Base-by-base conservation (phyloP, 1,140 invertebrate species). In the Stegodyphus mimosarum region DNA sequence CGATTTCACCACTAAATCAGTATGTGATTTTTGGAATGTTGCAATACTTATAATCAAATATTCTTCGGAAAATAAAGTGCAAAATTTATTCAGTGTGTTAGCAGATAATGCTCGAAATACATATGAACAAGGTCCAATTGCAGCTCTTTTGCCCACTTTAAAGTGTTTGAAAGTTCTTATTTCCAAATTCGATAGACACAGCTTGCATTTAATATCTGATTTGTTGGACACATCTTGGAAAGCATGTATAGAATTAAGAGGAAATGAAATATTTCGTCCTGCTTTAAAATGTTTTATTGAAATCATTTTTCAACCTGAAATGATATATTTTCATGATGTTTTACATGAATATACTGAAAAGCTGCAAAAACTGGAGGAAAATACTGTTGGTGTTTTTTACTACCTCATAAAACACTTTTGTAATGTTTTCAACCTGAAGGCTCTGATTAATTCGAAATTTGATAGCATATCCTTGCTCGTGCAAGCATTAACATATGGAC, bases 401-500 rank as follows among this genome's bases (percentile, higher is more conserved):
- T 63, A 11, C 17, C 63, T 76, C 49, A 76, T 84, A 2, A 76
- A 70, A 48, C 50, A 84, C 6, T 84, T 84, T 49, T 76, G 81
- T 70, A 49, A 5, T 13, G 11, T 51, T 9, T 69, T 76, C 49
- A n/a, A 60, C 15, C 7, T 84, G 48, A 1, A 5, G 6, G 17
- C n/a, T 55, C 70, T 84, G 53, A 49, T 76, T 13, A 13, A 75
- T 15, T 53, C 66, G 3, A 33, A 70, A 55, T 84, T 84, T 60
- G 60, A 76, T 18, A 69, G 49, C 17, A 60, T 55, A 7, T 63
- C 50, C 11, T 17, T 84, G 9, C 63, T 84, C 13, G 52, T 67
- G 13, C 15, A 50, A 18, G 76, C 69, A 70, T 83, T 79, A 33
- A 87, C 71, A 13, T 88, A 48, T 87, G 83, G 79, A 85, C 88